Evolutionary conservation across 2,797 vertebrate genomes (phyloP), one percentile per base, ranked within the genome.

Genomic region (Pseudochromis fuscus): DNA sequence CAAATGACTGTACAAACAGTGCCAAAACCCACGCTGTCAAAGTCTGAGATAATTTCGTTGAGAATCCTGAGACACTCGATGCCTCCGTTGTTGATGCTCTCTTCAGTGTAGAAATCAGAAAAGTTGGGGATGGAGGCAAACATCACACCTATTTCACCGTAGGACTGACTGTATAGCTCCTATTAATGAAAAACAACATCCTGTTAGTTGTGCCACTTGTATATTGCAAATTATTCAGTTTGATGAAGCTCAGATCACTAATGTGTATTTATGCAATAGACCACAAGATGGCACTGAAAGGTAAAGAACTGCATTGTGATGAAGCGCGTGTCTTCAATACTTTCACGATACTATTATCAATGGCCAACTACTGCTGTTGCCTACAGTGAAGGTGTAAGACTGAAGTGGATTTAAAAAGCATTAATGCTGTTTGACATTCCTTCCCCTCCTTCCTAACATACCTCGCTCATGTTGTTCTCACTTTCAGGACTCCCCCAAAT

Each of bases 61-160:
- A 99, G 97, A 86, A 99, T 98, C 52, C 98, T 91, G 61, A 99
- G 94, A 84, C 98, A 99, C 83, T 99, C 98, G 0, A 99, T 94
- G 60, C 98, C 98, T 0, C 97, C 97, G 0, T 99, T 99, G 86
- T 99, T 99, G 90, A 98, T 97, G 87, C 94, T 94, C 85, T 99
- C 98, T 81, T 99, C 97, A 0, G 98, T 99, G 91, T 99, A 99
- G 92, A 99, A 99, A 86, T 99, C 97, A 0, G 98, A 96, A 2
- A 99, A 99, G 87, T 99, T 99, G 31, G 98, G 97, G 64, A 99
- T 95, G 11, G 98, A 99, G 8, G 97, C 98, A 5, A 99, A 99
- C 96, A 99, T 98, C 72, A 99, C 97, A 0, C 97, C 97, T 2
- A 95, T 96, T 91, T 99, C 97, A 5, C 96, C 95, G 0, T 99